Conservation (phyloP, 2,797 vertebrate genomes). For the Pagetopsis macropterus region DNA sequence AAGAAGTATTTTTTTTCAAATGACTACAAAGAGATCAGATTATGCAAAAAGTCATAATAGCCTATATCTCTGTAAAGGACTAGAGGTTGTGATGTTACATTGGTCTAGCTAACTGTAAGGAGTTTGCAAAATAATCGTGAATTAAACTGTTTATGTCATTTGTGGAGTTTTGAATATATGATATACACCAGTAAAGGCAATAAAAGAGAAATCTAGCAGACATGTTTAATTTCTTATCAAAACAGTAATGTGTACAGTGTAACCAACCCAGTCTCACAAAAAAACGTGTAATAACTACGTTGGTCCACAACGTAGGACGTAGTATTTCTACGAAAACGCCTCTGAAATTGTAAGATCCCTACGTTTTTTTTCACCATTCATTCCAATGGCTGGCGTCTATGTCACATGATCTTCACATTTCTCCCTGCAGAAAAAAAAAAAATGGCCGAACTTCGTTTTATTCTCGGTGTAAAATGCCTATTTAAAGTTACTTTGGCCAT, state of each 20-base stretch:
- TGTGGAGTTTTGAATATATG: not conserved
- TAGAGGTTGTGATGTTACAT: slow-evolving; percentile 1
- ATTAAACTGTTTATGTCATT: not conserved
- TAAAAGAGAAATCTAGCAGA: not conserved
- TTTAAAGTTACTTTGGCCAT: too few species aligned
- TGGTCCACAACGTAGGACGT: too few species aligned
- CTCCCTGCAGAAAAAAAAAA: too few species aligned
- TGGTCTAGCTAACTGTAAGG: not conserved
- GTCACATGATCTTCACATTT: too few species aligned
- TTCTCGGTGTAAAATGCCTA: too few species aligned
- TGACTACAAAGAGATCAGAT: not conserved
- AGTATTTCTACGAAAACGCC: too few species aligned
- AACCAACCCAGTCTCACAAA: not conserved
- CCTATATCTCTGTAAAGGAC: not conserved
- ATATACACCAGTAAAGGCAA: not conserved
- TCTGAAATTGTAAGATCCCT: too few species aligned
- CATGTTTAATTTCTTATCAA: not conserved
- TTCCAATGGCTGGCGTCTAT: too few species aligned
- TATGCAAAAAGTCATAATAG: slow-evolving; percentile 1
- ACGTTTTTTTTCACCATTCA: too few species aligned
- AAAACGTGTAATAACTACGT: too few species aligned
- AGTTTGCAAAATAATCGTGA: not conserved
- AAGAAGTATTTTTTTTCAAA: slow-evolving; percentile 10
- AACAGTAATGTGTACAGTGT: not conserved
- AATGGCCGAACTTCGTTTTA: too few species aligned